These are phyloP conservation scores for Tetragnatha montana DNA, from an alignment of 2,888 invertebrate genomes.

Conservation along the genomic window DNA sequence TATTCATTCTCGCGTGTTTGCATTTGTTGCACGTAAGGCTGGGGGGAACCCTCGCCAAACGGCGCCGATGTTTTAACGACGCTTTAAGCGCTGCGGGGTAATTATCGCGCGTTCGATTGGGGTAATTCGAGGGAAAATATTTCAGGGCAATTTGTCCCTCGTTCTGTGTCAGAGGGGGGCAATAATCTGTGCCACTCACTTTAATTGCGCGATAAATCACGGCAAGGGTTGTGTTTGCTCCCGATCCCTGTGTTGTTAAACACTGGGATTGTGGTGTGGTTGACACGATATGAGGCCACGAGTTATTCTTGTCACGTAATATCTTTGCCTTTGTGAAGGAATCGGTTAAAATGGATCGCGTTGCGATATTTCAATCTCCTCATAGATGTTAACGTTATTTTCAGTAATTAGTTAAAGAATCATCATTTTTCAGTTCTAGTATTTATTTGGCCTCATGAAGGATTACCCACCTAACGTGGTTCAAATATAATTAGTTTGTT, in stretches of 20 bases:
- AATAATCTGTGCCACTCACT: background rate
- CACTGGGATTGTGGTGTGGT: background rate
- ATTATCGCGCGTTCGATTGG: background rate
- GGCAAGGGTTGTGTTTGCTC: background rate
- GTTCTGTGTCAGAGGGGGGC: background rate
- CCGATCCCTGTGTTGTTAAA: background rate
- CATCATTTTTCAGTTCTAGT: too few species aligned
- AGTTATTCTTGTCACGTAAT: background rate
- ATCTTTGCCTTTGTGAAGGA: too few species aligned
- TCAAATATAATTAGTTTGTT: too few species aligned
- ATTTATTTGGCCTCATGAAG: too few species aligned
- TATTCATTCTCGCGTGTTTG: conserved; percentile 56
- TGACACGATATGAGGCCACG: background rate
- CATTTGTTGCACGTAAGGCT: conserved; percentile 54
- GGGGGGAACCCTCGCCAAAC: conserved; percentile 12
- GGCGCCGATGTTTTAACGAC: conserved; percentile 33
- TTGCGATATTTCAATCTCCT: too few species aligned
- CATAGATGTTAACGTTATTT: too few species aligned
- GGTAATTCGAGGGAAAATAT: background rate
- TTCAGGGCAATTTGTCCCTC: background rate
- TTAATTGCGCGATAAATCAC: background rate
- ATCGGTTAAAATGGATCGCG: too few species aligned
- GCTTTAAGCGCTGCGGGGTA: conserved; percentile 21
- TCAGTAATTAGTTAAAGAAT: too few species aligned
- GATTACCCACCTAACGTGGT: too few species aligned